A percentile compares a stretch with the other conserved stretches of the same genome.
Conservation (phyloP, 2,113 vertebrate species). For the Tenebrosternarchus preto region DNA sequence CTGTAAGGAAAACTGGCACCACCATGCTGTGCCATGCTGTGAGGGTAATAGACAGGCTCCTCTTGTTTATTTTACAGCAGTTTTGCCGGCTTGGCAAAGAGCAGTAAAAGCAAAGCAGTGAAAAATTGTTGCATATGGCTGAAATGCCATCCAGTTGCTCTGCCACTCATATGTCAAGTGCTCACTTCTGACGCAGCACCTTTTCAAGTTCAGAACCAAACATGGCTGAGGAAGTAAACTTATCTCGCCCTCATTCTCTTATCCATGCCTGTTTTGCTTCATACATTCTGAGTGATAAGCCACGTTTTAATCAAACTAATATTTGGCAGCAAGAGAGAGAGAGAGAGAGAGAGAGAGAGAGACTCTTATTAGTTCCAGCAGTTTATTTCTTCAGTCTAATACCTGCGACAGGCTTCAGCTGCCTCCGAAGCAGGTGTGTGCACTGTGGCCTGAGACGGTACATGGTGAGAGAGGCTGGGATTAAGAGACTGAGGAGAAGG, state of each 20-base stretch:
- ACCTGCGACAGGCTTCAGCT: conserved; percentile 61
- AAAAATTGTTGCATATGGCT: neutral
- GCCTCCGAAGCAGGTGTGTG: conserved; percentile 69
- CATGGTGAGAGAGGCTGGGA: conserved; percentile 21
- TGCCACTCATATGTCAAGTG: neutral
- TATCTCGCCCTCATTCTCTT: conserved; percentile 29
- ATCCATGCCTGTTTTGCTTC: conserved; percentile 52
- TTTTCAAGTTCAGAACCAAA: conserved; percentile 28
- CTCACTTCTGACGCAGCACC: conserved; percentile 26
- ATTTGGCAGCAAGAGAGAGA: conserved; percentile 33
- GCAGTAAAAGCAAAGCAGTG: neutral
- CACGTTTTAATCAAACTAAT: conserved; percentile 67
- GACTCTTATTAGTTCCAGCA: conserved; percentile 74
- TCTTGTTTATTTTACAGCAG: conserved; percentile 11
- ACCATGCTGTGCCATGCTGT: conserved; percentile 6
- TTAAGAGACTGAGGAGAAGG: conserved; percentile 23
- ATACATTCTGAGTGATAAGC: conserved; percentile 58
- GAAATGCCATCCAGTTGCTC: neutral
- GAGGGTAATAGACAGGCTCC: neutral
- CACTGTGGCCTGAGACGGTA: conserved; percentile 56
- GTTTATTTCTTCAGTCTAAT: conserved; percentile 68
- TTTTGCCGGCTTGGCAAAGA: neutral
- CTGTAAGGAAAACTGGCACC: neutral
- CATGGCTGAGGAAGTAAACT: neutral
- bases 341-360: conserved; percentile 50